These are phyloP conservation scores for Drosophila stalkeri DNA, from an alignment of 2,888 invertebrate genomes.

Conservation along the genomic window DNA sequence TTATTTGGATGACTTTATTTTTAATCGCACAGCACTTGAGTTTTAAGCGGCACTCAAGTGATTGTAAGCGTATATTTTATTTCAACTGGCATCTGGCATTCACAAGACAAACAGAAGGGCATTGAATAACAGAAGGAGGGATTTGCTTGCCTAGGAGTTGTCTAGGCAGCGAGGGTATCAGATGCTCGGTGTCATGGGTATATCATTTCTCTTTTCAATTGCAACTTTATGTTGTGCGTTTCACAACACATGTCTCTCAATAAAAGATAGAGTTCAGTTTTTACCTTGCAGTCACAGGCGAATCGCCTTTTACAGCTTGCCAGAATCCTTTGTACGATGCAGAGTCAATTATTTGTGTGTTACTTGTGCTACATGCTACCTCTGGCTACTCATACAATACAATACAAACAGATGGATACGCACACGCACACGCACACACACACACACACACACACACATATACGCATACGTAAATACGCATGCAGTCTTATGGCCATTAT, in stretches of 20 bases:
- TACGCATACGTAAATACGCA: too few relatives aligned
- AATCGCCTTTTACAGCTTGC: constrained; percentile 2
- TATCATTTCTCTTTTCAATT: neutral
- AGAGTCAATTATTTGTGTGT: constrained; percentile 69
- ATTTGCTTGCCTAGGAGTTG: neutral
- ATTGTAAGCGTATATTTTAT: constrained; percentile 29
- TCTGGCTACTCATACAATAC: constrained; percentile 13
- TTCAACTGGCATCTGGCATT: constrained; percentile 3
- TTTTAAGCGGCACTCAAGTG: constrained; percentile 47
- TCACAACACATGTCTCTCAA: constrained; percentile 39
- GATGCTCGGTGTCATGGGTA: neutral
- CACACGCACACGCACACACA: neutral
- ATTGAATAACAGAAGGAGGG: neutral
- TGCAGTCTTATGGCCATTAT: constrained; percentile 18
- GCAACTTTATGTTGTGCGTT: constrained; percentile 22
- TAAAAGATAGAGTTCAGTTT: constrained; percentile 54
- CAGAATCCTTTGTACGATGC: constrained; percentile 55
- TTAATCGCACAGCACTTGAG: constrained; percentile 47
- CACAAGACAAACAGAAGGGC: neutral
- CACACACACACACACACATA: too few relatives aligned
- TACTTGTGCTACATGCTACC: constrained; percentile 54
- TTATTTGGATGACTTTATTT: constrained; percentile 38
- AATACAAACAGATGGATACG: too few relatives aligned
- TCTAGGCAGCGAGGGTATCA: constrained; percentile 2
- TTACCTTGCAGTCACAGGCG: neutral